Conservation (phyloP, 30 jellyfish, hydroid and myxozoan species). For the Aurelia sp. region DNA sequence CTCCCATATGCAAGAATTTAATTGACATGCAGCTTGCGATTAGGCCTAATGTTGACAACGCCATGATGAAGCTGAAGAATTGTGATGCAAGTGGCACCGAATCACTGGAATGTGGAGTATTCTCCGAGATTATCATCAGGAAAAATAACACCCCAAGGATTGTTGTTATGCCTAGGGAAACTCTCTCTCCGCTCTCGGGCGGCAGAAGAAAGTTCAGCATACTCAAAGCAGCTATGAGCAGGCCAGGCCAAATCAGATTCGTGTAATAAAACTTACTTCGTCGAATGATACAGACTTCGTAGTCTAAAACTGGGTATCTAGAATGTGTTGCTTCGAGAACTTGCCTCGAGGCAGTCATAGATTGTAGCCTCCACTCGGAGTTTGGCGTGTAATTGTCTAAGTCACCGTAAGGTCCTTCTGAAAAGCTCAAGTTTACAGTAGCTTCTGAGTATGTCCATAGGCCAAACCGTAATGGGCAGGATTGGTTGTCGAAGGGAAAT, state of each 20-base stretch:
- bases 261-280: slow-evolving; percentile 10
- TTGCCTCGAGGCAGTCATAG: too few species aligned
- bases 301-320: slow-evolving; percentile 1
- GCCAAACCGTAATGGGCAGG: slow-evolving; percentile 26
- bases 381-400: too few species aligned
- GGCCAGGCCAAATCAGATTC: slow-evolving; percentile 20
- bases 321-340: too few species aligned
- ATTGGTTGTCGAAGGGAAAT: slow-evolving; percentile 24
- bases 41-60: slow-evolving; percentile 7
- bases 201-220: slow-evolving; percentile 6
- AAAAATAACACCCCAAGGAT: slow-evolving; percentile 3
- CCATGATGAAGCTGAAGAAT: slow-evolving; percentile 7
- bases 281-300: neutral
- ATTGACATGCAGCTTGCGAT: slow-evolving; percentile 4
- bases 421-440: too few species aligned
- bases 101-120: slow-evolving; percentile 2
- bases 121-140: slow-evolving; percentile 4
- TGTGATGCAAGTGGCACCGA: slow-evolving; percentile 14
- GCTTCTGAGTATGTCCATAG: slow-evolving; percentile 7
- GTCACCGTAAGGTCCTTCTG: too few species aligned
- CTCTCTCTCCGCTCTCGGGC: slow-evolving; percentile 23
- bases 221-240: slow-evolving; percentile 9
- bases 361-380: too few species aligned
- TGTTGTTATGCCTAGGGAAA: slow-evolving; percentile 14
- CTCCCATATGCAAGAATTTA: neutral